Conservation (phyloP, 2,113 vertebrate species). For the Apistogramma diplotaenia region DNA sequence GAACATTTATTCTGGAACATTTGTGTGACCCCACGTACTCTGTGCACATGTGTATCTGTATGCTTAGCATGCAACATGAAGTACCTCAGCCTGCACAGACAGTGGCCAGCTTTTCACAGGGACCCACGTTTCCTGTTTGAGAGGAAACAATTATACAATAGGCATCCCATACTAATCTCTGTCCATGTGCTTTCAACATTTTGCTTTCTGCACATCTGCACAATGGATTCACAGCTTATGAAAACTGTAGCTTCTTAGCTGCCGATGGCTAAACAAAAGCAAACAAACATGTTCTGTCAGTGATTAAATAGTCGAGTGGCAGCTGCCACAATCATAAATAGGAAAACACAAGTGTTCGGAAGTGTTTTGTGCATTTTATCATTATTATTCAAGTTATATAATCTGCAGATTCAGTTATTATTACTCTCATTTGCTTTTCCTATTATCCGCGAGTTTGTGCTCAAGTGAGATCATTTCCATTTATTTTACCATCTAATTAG, state of each 20-base stretch:
- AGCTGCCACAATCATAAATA: no score
- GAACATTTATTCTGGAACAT: neutral
- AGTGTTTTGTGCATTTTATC: no score
- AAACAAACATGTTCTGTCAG: neutral
- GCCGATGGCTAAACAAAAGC: neutral
- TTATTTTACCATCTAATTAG: no score
- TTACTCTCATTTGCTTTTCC: neutral
- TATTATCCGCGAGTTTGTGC: no score
- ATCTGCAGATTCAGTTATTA: neutral
- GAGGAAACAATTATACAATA: slow-evolving; percentile 24
- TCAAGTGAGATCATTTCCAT: no score
- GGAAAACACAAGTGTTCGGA: no score
- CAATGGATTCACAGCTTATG: neutral
- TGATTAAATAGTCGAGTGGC: neutral
- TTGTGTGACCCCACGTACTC: neutral
- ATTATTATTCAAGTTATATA: neutral
- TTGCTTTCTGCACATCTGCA: slow-evolving; percentile 12
- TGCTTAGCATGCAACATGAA: neutral
- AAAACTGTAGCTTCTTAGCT: neutral
- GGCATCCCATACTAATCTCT: neutral
- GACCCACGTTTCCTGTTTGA: slow-evolving; percentile 10
- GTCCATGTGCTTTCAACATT: neutral
- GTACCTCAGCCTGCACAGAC: neutral
- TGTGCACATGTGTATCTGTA: neutral
- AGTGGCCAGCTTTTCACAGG: neutral